Evolutionary conservation across 2,797 vertebrate genomes (phyloP).

Genomic region (Nothura maculosa): DNA sequence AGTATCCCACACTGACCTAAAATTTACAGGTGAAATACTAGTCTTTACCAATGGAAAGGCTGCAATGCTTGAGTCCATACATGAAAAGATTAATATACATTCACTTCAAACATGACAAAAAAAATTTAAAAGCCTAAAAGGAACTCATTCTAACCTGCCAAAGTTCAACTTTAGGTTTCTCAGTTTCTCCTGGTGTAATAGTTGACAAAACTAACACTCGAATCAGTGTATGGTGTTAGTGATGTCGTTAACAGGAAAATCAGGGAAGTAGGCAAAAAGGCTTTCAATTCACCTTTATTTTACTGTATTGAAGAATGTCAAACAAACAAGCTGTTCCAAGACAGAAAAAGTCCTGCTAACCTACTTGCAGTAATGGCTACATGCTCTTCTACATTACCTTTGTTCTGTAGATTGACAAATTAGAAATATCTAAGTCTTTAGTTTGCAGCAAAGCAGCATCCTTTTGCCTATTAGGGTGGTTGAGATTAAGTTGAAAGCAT

Average conservation of each 20-base stretch:
- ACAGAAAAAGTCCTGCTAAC: not conserved
- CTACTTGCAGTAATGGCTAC: not conserved
- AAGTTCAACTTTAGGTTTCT: conserved; percentile 68
- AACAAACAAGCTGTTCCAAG: not conserved
- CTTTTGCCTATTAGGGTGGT: not conserved
- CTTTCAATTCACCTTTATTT: not conserved
- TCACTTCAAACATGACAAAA: not conserved
- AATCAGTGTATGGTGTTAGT: conserved; percentile 58
- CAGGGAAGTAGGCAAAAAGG: conserved; percentile 20
- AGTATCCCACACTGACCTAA: not conserved
- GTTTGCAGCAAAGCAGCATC: not conserved
- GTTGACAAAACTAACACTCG: conserved; percentile 70
- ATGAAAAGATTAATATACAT: not conserved
- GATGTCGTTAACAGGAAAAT: conserved; percentile 62
- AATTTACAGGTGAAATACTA: not conserved
- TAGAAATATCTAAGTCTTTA: not conserved
- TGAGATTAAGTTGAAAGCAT: not conserved
- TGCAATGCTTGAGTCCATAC: not conserved
- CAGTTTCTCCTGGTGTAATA: conserved; percentile 65
- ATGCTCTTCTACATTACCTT: not conserved
- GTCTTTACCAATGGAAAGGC: not conserved
- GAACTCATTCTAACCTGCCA: conserved; percentile 52
- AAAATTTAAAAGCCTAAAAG: not conserved
- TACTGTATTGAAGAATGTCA: not conserved
- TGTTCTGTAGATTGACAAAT: not conserved